Base-by-base conservation (phyloP, 2,113 vertebrate genomes). In the Tetraodon nigroviridis region DNA sequence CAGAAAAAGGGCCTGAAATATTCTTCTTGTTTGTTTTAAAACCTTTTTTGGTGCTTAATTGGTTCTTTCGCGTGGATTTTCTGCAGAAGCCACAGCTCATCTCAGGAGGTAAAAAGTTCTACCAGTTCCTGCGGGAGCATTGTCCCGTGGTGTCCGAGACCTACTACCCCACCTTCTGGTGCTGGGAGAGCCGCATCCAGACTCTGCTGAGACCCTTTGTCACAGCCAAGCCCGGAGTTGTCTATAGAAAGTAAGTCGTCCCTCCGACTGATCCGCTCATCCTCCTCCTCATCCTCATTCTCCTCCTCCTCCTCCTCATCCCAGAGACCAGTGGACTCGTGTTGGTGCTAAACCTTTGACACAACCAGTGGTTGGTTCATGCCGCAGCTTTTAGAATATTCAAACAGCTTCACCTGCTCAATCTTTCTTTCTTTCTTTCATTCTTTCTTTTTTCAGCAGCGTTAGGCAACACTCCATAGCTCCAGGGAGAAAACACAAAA, bases 111-210 rank as follows among this genome's bases (percentile, higher is more conserved):
- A 88, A 94, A 69, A 93, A 88, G 71, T 97, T 99, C 81, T 91
- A 84, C 86, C 90, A 92, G 67, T 99, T 99, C 80, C 92, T 99
- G 1, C 90, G 87, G 83, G 91, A 95, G 47, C 91, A 94, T 84
- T 99, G 96, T 71, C 96, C 96, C 0, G 93, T 98, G 49, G 92
- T 98, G 74, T 94, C 93, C 5, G 95, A 99, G 89, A 98, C 94
- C 7, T 99, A 98, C 81, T 99, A 98, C 80, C 97, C 97, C 44
- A 95, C 97, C 0, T 92, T 97, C 58, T 99, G 97, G 97, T 99
- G 97, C 92, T 99, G 95, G 95, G 97, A 98, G 88, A 93, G 95
- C 73, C 90, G 96, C 18, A 87, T 94, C 37, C 96, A 98, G 84
- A 99, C 97, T 0, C 86, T 99, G 55, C 89, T 99, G 61, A 92